These are phyloP conservation scores for Piaya cayana DNA, from an alignment of 2,113 vertebrate genomes.

Conservation along the genomic window DNA sequence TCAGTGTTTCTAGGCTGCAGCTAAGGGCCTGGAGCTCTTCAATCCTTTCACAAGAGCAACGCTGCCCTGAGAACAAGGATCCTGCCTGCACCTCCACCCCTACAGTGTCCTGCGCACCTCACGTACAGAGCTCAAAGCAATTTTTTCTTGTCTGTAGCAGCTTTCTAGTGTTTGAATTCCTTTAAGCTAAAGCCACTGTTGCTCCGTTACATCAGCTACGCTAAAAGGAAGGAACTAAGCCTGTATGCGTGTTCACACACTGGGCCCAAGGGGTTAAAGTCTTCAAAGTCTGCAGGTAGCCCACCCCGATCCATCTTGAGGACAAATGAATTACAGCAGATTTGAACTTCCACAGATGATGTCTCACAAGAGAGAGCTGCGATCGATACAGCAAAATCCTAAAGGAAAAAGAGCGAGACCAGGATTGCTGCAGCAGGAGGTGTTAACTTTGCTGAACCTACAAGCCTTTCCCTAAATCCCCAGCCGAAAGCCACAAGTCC, in stretches of 20 bases:
- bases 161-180: neutral
- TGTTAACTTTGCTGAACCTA: neutral
- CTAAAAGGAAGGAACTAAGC: neutral
- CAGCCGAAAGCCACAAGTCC: neutral
- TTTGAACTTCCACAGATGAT: neutral
- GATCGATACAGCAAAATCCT: neutral
- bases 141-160: neutral
- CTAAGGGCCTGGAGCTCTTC: neutral
- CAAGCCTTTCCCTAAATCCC: neutral
- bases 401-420: neutral
- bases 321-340: neutral
- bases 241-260: neutral
- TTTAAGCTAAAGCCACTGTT: neutral
- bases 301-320: neutral
- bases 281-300: neutral
- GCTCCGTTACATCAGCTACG: neutral
- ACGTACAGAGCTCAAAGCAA: rapidly evolving
- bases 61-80: neutral
- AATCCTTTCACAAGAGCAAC: neutral
- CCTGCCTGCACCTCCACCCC: neutral
- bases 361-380: rapidly evolving
- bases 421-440: neutral
- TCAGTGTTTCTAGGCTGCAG: neutral
- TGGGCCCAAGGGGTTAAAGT: neutral
- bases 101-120: rapidly evolving